phyloP scores from a whole-genome alignment of 2,888 invertebrate genomes.

The Limnephilus auricula region DNA sequence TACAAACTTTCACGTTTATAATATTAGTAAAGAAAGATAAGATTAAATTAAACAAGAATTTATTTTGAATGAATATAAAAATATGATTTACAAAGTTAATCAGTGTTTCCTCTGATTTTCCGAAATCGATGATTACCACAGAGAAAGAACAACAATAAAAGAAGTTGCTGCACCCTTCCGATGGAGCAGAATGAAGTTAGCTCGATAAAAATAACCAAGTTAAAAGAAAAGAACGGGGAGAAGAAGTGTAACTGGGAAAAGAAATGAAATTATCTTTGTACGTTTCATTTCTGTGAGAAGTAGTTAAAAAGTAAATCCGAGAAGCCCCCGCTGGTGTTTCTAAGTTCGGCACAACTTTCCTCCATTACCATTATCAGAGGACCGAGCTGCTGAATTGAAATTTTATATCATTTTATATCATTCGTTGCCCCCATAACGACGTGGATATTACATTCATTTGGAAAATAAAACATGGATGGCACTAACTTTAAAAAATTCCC shows the following conservation, averaged over 20 bases:
- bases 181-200: conserved; percentile 54
- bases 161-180: conserved; percentile 20
- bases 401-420: conserved; percentile 60
- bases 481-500: neutral
- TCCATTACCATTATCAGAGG: conserved; percentile 65
- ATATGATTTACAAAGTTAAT: neutral
- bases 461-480: conserved; percentile 55
- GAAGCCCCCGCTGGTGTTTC: conserved; percentile 40
- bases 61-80: neutral
- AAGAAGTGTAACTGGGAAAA: conserved; percentile 55
- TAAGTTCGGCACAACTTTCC: conserved; percentile 56
- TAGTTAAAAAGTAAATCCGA: conserved; percentile 65
- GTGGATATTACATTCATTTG: conserved; percentile 61
- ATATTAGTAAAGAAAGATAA: no score
- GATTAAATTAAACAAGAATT: no score
- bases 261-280: conserved; percentile 66
- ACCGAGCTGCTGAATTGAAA: conserved; percentile 64
- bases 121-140: neutral
- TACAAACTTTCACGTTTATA: no score
- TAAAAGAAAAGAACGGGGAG: conserved; percentile 46
- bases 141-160: conserved; percentile 25
- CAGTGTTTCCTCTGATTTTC: neutral
- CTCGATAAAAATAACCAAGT: conserved; percentile 64
- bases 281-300: conserved; percentile 64
- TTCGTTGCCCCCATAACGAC: conserved; percentile 59